Conservation (phyloP, 2,888 invertebrate genomes). For the Apantesis nais region DNA sequence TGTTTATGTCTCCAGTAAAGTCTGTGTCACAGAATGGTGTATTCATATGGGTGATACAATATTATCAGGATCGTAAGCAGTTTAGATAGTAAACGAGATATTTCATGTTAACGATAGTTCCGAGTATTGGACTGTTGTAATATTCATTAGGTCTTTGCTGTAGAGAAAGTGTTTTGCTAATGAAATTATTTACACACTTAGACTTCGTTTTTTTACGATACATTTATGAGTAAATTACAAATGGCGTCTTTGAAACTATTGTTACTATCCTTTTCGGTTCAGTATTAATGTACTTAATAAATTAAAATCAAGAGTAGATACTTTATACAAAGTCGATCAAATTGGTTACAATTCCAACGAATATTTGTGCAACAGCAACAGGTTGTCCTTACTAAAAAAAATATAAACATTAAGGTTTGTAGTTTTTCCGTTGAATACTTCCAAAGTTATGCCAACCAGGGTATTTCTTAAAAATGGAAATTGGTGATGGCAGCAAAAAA, state of each 20-base stretch:
- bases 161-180: neutral
- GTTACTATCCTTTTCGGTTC: neutral
- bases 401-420: neutral
- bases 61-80: neutral
- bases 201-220: neutral
- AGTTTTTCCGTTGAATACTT: neutral
- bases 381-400: no score
- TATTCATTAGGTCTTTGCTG: neutral
- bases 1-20: neutral
- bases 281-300: neutral
- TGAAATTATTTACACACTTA: neutral
- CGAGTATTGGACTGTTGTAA: neutral
- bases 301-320: neutral
- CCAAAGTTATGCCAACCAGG: neutral
- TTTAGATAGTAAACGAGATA: neutral
- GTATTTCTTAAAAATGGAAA: neutral
- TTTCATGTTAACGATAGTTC: neutral
- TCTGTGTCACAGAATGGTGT: neutral
- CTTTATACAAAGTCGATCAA: neutral
- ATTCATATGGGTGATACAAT: neutral
- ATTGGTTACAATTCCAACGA: no score
- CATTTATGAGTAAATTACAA: neutral
- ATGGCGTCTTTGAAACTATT: neutral
- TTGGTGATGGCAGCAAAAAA: neutral
- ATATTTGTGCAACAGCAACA: no score